Base-by-base conservation (phyloP, 2,888 invertebrate species). In the Scrobipalpa costella region DNA sequence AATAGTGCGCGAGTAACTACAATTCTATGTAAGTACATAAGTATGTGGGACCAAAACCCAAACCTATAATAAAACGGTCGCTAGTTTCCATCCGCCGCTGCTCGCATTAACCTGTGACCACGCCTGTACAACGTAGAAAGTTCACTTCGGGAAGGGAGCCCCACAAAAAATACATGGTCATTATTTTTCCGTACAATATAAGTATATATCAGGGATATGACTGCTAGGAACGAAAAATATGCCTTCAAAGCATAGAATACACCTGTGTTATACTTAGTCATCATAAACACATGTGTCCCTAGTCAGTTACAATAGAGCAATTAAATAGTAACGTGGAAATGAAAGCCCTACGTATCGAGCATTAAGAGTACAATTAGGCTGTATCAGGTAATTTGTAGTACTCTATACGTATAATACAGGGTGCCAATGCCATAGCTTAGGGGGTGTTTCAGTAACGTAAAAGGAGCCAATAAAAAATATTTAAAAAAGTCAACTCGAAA, bases 51-150 rank as follows among this genome's bases (percentile, higher is more conserved):
- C 11, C 33, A 33, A 27, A 7, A 33, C n/a, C 15, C 33, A n/a
- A 34, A 55, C 55, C 34, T 15, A 27, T 55, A 34, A 55, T 55
- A 27, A 55, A 55, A n/a, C 55, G 55, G 19, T n/a, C 55, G 7
- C 55, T 52, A n/a, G 33, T 44, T 55, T 13, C 34, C 33, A 7
- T 55, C 7, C n/a, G 8, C 27, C 7, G 55, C 15, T 15, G 19
- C 7, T 49, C 33, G 2, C 34, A 19, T 50, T n/a, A 34, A 8
- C 50, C 21, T n/a, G n/a, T 6, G 34, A 55, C 55, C 34, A 55
- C 34, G 55, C 55, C 34, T 15, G 8, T 3, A 44, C 44, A 44
- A 44, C 44, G n/a, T 44, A 44, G n/a, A 15, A 44, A 49, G 19
- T 8, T 8, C 6, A 11, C 21, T 52, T 27, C 13, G 21, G 21